Conservation (phyloP, 2,888 invertebrate species). For the Hyles lineata region DNA sequence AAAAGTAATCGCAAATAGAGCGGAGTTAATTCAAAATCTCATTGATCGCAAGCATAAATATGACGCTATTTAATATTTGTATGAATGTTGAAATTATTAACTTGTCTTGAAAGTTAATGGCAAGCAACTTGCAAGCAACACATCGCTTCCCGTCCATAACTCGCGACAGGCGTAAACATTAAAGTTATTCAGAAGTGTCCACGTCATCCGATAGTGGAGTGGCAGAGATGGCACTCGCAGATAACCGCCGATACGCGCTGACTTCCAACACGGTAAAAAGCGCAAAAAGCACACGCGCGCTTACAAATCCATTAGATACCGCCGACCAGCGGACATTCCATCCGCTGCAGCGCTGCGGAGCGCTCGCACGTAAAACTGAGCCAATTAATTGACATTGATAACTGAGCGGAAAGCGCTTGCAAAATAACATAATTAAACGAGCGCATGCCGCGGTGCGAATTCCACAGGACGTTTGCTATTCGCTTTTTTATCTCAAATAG, state of each 20-base stretch:
- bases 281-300: slow-evolving; percentile 24
- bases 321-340: slow-evolving; percentile 23
- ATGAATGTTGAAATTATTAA: too few relatives aligned
- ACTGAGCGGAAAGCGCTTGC: slow-evolving; percentile 3
- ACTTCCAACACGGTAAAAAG: slow-evolving; percentile 27
- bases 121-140: too few relatives aligned
- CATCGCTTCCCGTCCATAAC: slow-evolving; percentile 1
- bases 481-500: not conserved
- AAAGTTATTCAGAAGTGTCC: slow-evolving; percentile 28
- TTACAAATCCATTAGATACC: slow-evolving; percentile 27
- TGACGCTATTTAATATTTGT: too few relatives aligned
- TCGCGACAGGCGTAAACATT: slow-evolving; percentile 18
- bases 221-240: slow-evolving; percentile 30
- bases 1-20: too few relatives aligned
- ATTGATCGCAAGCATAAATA: too few relatives aligned
- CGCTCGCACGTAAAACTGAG: slow-evolving; percentile 10
- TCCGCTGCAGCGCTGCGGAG: slow-evolving; percentile 20
- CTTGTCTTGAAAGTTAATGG: too few relatives aligned
- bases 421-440: slow-evolving; percentile 20
- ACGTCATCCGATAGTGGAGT: slow-evolving; percentile 26
- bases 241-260: slow-evolving; percentile 27
- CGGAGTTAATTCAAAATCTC: too few relatives aligned
- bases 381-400: slow-evolving; percentile 24
- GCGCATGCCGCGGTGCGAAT: not conserved
- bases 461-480: not conserved